Evolutionary conservation across 2,113 vertebrate species (phyloP).

Genomic region (Regulus satrapa): DNA sequence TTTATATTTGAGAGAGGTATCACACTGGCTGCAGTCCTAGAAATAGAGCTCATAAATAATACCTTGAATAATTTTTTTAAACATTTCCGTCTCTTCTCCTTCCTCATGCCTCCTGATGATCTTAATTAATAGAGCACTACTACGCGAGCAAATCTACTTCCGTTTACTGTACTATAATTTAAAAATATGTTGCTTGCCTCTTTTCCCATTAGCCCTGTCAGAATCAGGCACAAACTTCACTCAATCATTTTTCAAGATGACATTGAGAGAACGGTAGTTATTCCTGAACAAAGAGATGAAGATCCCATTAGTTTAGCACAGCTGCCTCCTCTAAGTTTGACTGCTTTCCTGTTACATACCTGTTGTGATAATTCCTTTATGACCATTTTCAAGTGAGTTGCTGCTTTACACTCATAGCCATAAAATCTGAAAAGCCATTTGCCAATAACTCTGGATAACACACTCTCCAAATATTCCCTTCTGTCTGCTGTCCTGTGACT

Average conservation of each 20-base stretch:
- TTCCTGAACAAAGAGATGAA: background rate
- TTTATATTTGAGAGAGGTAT: constrained; percentile 6
- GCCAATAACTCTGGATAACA: background rate
- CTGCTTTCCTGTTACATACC: background rate
- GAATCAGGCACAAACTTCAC: constrained; percentile 23
- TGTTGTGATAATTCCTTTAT: background rate
- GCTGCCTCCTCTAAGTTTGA: background rate
- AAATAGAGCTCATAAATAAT: constrained; percentile 60
- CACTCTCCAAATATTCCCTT: background rate
- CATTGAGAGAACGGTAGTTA: background rate
- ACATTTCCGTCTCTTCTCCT: constrained; percentile 32
- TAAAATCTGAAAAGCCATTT: background rate
- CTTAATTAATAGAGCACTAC: constrained; percentile 53
- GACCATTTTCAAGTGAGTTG: background rate
- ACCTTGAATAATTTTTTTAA: constrained; percentile 44
- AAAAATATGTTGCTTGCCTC: constrained; percentile 33
- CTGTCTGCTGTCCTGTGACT: accelerated
- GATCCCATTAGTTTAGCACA: background rate
- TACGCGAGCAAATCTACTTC: background rate
- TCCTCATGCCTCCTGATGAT: constrained; percentile 28
- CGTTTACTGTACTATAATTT: constrained; percentile 8
- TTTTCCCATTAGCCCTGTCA: constrained; percentile 39
- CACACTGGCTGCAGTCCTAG: background rate
- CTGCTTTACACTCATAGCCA: background rate
- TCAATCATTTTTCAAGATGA: background rate